These are phyloP conservation scores for Lasioglossum morio DNA, from an alignment of 2,888 invertebrate species.

Conservation along the genomic window DNA sequence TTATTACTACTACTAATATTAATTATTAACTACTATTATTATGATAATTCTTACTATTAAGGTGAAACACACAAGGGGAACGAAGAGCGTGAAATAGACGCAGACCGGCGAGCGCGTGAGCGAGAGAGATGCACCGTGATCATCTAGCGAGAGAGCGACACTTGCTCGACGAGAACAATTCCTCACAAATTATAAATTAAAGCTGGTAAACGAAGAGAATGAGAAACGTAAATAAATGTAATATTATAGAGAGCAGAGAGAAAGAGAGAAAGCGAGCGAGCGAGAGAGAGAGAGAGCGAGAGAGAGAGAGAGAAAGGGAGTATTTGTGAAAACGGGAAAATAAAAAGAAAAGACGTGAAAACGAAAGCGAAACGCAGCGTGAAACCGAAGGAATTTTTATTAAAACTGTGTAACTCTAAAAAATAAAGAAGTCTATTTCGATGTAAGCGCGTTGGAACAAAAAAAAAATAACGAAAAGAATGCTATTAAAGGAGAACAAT, in stretches of 20 bases:
- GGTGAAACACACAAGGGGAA: conserved; percentile 39
- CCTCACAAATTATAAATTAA: conserved; percentile 73
- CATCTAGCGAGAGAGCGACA: conserved; percentile 62
- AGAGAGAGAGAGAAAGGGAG: conserved; percentile 11
- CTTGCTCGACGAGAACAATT: conserved; percentile 74
- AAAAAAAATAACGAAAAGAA: conserved; percentile 49
- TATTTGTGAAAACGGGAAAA: conserved; percentile 22
- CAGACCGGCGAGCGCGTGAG: conserved; percentile 52
- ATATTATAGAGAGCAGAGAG: conserved; percentile 49
- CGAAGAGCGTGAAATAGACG: conserved; percentile 39
- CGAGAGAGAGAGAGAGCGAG: conserved; percentile 21
- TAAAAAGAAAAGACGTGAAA: conserved; percentile 47
- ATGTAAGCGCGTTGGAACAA: conserved; percentile 80
- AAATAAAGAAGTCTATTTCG: conserved; percentile 80
- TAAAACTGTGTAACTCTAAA: conserved; percentile 78
- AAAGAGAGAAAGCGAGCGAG: conserved; percentile 25
- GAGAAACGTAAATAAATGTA: conserved; percentile 47
- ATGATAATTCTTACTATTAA: conserved; percentile 40
- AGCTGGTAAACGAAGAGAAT: conserved; percentile 23
- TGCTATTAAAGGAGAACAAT: conserved; percentile 77
- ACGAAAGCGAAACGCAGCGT: conserved; percentile 66
- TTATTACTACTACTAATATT: conserved; percentile 32
- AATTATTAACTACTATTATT: conserved; percentile 33
- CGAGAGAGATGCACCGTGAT: conserved; percentile 56
- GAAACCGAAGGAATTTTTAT: conserved; percentile 70